Evolutionary conservation across 2,888 invertebrate species (phyloP), one percentile per base, ranked within the genome.

Genomic region (Parnassius orleans): DNA sequence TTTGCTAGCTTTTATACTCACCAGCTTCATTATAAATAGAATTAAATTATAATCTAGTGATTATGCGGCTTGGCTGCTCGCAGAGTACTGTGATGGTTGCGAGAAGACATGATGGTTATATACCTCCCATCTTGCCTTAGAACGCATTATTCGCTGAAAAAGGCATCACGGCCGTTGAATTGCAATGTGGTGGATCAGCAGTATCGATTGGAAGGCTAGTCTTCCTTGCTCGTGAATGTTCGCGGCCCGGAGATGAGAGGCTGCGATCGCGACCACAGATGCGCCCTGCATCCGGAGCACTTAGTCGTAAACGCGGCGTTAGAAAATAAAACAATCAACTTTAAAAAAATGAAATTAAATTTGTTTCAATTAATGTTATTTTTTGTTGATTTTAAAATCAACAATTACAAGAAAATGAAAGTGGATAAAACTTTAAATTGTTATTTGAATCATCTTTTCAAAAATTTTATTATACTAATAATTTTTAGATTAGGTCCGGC

Each of bases 1-100:
- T 2, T 24, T 10, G 46, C 52, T 42, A 52, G 61, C 57, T 57
- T 55, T 47, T 42, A 51, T 42, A 89, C 90, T 90, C 76, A 91
- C 90, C 90, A 91, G 81, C 85, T 91, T 91, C 90, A 91, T 90
- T 75, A 72, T 83, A 41, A 47, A 56, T 56, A 42, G 10, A 19
- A 56, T 60, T 53, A 33, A 55, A 52, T 55, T 56, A 67, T 65
- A 63, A 66, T 69, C 71, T 69, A 70, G 70, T 75, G 73, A 75
- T 78, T 76, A 76, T 76, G 75, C 77, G 72, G 74, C 72, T 74
- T 73, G 76, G 76, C 74, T 70, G 74, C 74, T 78, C 70, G 78
- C 68, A 73, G 69, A 74, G 77, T 72, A 90, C 84, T 90, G 90
- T 89, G 90, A 79, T 83, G 80, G 70, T 68, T 70, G 60, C 65